Evolutionary conservation across 2,113 vertebrate species (phyloP).

Genomic region (Apodemus sylvaticus): DNA sequence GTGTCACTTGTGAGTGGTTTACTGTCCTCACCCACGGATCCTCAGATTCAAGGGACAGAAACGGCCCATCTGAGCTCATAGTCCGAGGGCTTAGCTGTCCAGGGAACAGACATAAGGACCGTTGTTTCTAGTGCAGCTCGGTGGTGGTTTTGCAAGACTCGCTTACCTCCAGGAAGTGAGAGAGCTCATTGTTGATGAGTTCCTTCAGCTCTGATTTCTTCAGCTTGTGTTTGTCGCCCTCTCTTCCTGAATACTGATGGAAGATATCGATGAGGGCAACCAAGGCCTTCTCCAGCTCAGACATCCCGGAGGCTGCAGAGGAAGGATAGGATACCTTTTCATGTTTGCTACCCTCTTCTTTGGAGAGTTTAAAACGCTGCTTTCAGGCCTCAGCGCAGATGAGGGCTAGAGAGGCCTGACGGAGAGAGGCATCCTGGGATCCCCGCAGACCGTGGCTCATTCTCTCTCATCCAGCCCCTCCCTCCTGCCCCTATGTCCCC

Average conservation of each 20-base stretch:
- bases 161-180: slow-evolving; percentile 88
- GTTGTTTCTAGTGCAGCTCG: background rate
- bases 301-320: slow-evolving; percentile 81
- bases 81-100: background rate
- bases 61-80: background rate
- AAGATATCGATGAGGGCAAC: slow-evolving; percentile 88
- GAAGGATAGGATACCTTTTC: background rate
- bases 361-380: fast-evolving
- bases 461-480: background rate
- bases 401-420: background rate
- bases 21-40: background rate
- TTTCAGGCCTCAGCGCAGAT: background rate
- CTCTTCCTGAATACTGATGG: slow-evolving; percentile 90
- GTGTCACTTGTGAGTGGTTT: background rate
- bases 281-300: slow-evolving; percentile 90
- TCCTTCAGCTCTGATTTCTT: slow-evolving; percentile 93
- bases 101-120: background rate
- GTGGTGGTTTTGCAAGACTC: slow-evolving; percentile 61
- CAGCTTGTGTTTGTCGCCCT: slow-evolving; percentile 92
- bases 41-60: background rate
- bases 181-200: slow-evolving; percentile 88
- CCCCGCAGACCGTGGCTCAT: background rate
- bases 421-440: no score
- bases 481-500: background rate
- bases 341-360: background rate